phyloP scores from a whole-genome alignment of 2,797 vertebrate species.

The Poeciliopsis presidionis region DNA sequence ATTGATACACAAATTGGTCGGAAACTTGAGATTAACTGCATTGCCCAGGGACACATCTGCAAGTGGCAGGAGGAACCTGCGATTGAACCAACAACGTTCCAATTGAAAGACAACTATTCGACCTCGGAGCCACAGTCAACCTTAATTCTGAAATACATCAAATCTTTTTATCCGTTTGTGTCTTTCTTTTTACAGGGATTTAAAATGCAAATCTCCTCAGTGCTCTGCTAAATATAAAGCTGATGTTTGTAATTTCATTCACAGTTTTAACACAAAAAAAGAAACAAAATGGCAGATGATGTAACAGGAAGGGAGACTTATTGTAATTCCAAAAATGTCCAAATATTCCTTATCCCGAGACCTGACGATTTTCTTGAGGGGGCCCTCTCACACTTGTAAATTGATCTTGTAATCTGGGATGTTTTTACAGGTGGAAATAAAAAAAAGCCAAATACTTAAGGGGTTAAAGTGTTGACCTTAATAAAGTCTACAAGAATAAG shows the following conservation, averaged over 20 bases:
- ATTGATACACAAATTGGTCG: neutral
- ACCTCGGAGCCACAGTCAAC: neutral
- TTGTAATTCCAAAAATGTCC: conserved; percentile 9
- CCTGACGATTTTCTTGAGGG: neutral
- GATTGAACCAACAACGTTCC: neutral
- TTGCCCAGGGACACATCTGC: neutral
- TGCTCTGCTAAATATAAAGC: neutral
- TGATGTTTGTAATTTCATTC: conserved; percentile 1
- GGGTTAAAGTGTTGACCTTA: conserved; percentile 5
- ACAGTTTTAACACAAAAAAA: neutral
- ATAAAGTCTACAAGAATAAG: conserved; percentile 11
- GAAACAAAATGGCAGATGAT: neutral
- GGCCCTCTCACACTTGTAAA: neutral
- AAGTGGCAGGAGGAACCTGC: neutral
- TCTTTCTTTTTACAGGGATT: neutral
- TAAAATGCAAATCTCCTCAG: neutral
- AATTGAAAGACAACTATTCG: neutral
- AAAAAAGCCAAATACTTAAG: neutral
- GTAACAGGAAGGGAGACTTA: neutral
- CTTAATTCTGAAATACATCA: neutral
- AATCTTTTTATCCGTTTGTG: neutral
- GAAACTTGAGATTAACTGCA: neutral
- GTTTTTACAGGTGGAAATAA: conserved; percentile 19
- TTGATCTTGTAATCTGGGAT: conserved; percentile 9
- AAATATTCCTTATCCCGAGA: conserved; percentile 2